phyloP scores from a whole-genome alignment of 2,888 invertebrate genomes.

The Torymus aiolomorphi region DNA sequence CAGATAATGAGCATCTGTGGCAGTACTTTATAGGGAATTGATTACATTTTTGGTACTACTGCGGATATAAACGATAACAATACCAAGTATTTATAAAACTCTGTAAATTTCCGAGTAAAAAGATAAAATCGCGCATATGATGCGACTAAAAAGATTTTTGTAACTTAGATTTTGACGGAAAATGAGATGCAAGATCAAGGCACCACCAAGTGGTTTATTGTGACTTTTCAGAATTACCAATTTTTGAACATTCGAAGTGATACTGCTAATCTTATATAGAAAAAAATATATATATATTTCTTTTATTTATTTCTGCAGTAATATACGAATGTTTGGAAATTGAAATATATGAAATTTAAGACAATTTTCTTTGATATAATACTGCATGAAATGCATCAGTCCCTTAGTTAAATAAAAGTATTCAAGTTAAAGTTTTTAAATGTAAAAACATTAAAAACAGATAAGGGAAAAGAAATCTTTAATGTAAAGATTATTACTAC shows the following conservation, averaged over 20 bases:
- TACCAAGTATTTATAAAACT: constrained; percentile 52
- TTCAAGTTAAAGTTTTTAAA: constrained; percentile 32
- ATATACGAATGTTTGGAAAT: constrained; percentile 26
- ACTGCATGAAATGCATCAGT: constrained; percentile 54
- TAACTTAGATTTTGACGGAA: constrained; percentile 31
- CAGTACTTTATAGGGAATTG: constrained; percentile 64
- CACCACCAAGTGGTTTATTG: constrained; percentile 67
- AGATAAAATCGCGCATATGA: constrained; percentile 66
- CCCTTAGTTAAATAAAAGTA: constrained; percentile 18
- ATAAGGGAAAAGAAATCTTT: constrained; percentile 16
- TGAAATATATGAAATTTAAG: constrained; percentile 5
- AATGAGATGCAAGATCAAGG: constrained; percentile 26
- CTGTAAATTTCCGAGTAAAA: constrained; percentile 31
- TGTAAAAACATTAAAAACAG: constrained; percentile 39
- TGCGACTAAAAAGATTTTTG: constrained; percentile 67
- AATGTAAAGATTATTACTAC: constrained; percentile 10
- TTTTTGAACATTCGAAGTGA: constrained; percentile 25
- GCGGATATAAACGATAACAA: constrained; percentile 24
- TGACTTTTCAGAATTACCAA: constrained; percentile 31
- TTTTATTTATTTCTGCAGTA: background rate
- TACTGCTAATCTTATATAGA: background rate
- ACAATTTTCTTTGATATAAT: constrained; percentile 24
- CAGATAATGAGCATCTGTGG: constrained; percentile 65
- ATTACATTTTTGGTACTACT: constrained; percentile 58
- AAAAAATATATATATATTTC: background rate